phyloP scores from a whole-genome alignment of 64 coral and sea anemone species.

The Actinia tenebrosa region DNA sequence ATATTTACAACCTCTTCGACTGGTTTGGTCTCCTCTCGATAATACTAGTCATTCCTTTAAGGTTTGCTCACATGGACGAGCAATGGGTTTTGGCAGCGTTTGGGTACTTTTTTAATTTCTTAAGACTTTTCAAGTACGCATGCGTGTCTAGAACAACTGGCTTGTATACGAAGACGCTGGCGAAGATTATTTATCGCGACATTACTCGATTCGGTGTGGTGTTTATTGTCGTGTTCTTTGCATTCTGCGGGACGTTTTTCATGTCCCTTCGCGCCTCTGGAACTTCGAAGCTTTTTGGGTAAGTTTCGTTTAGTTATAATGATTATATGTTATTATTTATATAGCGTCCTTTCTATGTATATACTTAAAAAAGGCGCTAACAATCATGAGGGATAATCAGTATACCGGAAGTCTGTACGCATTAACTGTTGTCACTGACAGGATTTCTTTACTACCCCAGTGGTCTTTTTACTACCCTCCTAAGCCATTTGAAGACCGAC shows the following conservation, averaged over 20 bases:
- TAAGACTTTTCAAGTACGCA: constrained; percentile 68
- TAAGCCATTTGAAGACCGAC: too few species aligned
- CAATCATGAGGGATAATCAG: too few species aligned
- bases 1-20: constrained; percentile 71
- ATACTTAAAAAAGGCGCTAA: too few species aligned
- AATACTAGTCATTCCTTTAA: constrained; percentile 53
- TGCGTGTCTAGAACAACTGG: constrained; percentile 68
- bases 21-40: constrained; percentile 53
- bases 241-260: constrained; percentile 76
- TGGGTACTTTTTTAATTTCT: constrained; percentile 72
- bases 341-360: not conserved
- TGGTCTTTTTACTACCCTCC: too few species aligned
- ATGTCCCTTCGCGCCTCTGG: constrained; percentile 59
- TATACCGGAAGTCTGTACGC: too few species aligned
- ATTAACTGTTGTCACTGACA: too few species aligned
- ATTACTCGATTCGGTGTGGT: constrained; percentile 60
- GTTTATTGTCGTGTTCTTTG: constrained; percentile 71
- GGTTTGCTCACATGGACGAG: constrained; percentile 41
- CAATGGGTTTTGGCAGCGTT: constrained; percentile 64
- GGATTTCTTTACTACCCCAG: too few species aligned
- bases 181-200: constrained; percentile 85
- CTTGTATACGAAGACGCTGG: constrained; percentile 84
- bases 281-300: constrained; percentile 30
- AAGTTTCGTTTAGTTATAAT: not conserved
- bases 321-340: not conserved